Percentiles rank a stretch among this genome's conserved stretches.
Conservation (phyloP, 2,113 vertebrate species). For the Coptodon rendalli region DNA sequence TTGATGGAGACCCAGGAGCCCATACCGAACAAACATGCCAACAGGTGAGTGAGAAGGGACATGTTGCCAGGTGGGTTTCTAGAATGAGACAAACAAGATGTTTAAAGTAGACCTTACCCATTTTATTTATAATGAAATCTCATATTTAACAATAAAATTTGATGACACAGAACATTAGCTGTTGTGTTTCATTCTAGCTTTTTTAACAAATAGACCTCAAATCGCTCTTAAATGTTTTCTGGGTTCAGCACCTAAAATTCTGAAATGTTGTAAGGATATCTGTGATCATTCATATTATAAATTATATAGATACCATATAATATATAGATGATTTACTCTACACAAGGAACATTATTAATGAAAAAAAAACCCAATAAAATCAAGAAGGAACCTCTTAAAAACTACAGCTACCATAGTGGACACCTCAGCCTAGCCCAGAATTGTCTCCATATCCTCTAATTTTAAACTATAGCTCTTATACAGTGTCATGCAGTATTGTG, state of each 20-base stretch:
- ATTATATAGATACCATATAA: neutral
- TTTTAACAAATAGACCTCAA: neutral
- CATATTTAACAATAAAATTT: neutral
- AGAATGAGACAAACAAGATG: neutral
- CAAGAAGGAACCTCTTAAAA: accelerated
- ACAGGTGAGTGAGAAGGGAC: conserved; percentile 69
- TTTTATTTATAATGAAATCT: neutral
- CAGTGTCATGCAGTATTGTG: neutral
- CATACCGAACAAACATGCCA: conserved; percentile 74
- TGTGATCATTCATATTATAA: neutral
- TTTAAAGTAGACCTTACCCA: neutral
- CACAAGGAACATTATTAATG: neutral
- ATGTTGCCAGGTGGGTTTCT: conserved; percentile 23
- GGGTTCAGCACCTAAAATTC: neutral
- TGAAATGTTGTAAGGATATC: neutral
- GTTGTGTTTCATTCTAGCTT: neutral
- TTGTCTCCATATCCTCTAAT: accelerated
- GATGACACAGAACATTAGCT: neutral
- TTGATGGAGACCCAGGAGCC: conserved; percentile 86
- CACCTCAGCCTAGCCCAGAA: neutral
- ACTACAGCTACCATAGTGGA: neutral
- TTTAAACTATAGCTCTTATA: neutral
- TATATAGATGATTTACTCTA: neutral
- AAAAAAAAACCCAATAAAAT: accelerated
- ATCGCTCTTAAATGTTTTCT: neutral